Evolutionary conservation across 1,140 invertebrate genomes (phyloP).

Genomic region (Bicyclus anynana): DNA sequence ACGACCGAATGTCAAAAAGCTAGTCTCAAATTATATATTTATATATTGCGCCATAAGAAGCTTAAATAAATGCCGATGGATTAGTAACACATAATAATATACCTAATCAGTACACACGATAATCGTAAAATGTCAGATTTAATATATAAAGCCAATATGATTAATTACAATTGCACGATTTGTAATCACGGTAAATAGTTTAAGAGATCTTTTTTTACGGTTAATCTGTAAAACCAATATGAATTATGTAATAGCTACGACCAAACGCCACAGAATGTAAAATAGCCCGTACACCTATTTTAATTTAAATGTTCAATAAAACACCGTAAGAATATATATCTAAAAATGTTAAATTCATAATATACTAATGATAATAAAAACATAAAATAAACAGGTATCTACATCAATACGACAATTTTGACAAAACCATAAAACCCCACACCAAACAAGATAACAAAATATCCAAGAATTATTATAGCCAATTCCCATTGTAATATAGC

Average conservation of each 20-base stretch:
- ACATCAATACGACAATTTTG: neutral
- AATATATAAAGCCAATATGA: neutral
- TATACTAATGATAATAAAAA: too few species aligned
- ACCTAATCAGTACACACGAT: neutral
- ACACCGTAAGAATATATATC: neutral
- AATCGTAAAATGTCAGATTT: neutral
- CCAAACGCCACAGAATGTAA: too few species aligned
- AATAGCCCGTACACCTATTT: too few species aligned
- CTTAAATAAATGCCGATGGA: neutral
- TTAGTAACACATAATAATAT: neutral
- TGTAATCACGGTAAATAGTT: neutral
- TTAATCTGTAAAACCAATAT: neutral
- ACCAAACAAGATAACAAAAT: neutral
- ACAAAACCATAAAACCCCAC: neutral
- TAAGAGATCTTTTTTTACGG: neutral
- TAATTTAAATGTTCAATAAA: too few species aligned
- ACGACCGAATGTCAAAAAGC: conserved; percentile 66
- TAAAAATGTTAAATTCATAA: too few species aligned
- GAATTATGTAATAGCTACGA: neutral
- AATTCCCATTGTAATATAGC: neutral
- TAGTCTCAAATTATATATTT: conserved; percentile 61
- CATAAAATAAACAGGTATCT: neutral
- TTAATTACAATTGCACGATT: neutral
- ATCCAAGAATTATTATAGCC: neutral
- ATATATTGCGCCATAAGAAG: neutral